These are phyloP conservation scores for Dorcus hopei DNA, from an alignment of 2,888 invertebrate species.

Conservation along the genomic window DNA sequence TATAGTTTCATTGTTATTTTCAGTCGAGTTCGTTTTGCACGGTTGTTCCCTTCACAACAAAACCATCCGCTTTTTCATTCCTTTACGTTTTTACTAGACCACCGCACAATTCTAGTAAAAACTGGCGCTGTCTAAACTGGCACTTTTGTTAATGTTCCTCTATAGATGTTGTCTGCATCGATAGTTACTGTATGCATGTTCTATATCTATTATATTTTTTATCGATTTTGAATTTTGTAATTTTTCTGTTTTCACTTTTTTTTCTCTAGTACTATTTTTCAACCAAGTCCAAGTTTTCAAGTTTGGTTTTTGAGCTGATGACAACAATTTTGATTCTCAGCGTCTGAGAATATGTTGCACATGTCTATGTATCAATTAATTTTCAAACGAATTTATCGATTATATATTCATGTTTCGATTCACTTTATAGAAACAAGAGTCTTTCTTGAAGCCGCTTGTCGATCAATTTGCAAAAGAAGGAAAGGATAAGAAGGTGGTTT, in stretches of 20 bases:
- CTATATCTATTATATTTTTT: constrained; percentile 14
- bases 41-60: constrained; percentile 14
- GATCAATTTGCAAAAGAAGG: constrained; percentile 94
- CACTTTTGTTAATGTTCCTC: constrained; percentile 16
- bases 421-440: constrained; percentile 78
- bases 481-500: constrained; percentile 91
- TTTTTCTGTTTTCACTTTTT: constrained; percentile 31
- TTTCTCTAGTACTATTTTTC: constrained; percentile 29
- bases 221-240: constrained; percentile 26
- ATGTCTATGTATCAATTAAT: constrained; percentile 11
- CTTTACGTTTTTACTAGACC: constrained; percentile 5
- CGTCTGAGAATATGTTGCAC: constrained; percentile 14
- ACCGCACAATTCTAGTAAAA: neutral
- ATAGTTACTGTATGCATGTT: constrained; percentile 29
- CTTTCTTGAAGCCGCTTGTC: constrained; percentile 90
- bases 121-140: neutral
- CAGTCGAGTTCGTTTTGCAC: constrained; percentile 20
- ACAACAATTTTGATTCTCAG: constrained; percentile 38
- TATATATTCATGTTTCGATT: constrained; percentile 12
- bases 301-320: constrained; percentile 39
- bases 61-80: constrained; percentile 10
- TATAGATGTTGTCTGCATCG: constrained; percentile 43
- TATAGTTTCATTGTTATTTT: constrained; percentile 20
- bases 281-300: constrained; percentile 35
- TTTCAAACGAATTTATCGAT: neutral